Evolutionary conservation across 2,113 vertebrate genomes (phyloP).

Genomic region (Thunnus thynnus): DNA sequence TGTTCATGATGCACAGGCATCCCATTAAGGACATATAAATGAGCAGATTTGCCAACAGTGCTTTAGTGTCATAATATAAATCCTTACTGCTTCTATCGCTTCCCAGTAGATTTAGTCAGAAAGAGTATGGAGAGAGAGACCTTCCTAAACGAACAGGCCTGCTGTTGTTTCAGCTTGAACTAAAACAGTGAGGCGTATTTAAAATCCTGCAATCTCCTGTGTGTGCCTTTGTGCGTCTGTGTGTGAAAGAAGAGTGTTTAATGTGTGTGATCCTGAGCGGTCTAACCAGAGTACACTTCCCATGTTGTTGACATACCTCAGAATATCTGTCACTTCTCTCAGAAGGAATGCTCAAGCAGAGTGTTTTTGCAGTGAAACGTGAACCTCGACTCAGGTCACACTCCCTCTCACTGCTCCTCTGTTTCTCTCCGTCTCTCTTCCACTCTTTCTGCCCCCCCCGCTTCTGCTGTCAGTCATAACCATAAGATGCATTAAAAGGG

Average conservation of each 20-base stretch:
- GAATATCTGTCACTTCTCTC: slow-evolving; percentile 73
- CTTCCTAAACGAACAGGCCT: slow-evolving; percentile 42
- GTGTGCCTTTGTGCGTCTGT: slow-evolving; percentile 41
- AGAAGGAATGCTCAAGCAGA: slow-evolving; percentile 29
- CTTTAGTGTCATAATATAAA: slow-evolving; percentile 21
- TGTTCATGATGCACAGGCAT: slow-evolving; percentile 28
- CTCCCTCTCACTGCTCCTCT: slow-evolving; percentile 62
- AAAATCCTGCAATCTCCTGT: slow-evolving; percentile 41
- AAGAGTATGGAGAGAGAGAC: slow-evolving; percentile 15
- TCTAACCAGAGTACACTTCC: slow-evolving; percentile 53
- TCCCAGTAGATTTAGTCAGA: background rate
- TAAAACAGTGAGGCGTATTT: slow-evolving; percentile 51
- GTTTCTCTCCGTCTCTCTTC: slow-evolving; percentile 46
- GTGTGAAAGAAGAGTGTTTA: slow-evolving; percentile 36
- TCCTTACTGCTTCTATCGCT: background rate
- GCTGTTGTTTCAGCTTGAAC: slow-evolving; percentile 64
- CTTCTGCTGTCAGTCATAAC: slow-evolving; percentile 63
- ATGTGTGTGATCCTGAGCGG: slow-evolving; percentile 41
- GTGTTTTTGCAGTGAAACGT: slow-evolving; percentile 74
- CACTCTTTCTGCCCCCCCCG: slow-evolving; percentile 21
- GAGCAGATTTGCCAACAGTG: background rate
- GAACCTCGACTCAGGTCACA: slow-evolving; percentile 67
- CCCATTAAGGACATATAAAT: background rate
- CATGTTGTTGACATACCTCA: slow-evolving; percentile 73
- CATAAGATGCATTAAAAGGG: slow-evolving; percentile 62